phyloP scores from a whole-genome alignment of 23 tunicate genomes.

The Ascidia mentula region DNA sequence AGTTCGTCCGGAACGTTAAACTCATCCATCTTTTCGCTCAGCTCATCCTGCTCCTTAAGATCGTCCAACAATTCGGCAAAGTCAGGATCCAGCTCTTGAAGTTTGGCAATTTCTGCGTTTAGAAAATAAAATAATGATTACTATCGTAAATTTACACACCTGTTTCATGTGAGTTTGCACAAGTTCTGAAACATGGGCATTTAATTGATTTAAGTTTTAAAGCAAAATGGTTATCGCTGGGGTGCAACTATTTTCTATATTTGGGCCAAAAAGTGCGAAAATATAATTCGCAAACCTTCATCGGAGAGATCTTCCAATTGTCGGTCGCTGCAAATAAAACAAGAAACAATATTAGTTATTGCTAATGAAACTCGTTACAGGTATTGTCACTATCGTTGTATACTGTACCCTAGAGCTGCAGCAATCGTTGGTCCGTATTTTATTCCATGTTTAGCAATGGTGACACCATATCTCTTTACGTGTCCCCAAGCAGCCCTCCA shows the following conservation, averaged over 20 bases:
- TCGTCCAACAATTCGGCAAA: not conserved
- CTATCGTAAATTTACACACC: too few species aligned
- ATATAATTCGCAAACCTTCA: too few species aligned
- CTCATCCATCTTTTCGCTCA: slow-evolving; percentile 6
- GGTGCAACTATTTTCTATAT: too few species aligned
- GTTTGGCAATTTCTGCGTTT: not conserved
- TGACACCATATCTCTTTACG: not conserved
- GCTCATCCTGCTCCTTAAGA: not conserved
- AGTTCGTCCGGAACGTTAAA: too few species aligned
- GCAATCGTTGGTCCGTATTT: slow-evolving; percentile 2
- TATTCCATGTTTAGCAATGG: not conserved
- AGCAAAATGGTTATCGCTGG: too few species aligned
- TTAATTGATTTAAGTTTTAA: too few species aligned
- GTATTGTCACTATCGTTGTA: too few species aligned
- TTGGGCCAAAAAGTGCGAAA: too few species aligned
- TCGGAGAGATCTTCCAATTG: not conserved
- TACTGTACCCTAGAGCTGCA: not conserved
- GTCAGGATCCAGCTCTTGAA: not conserved
- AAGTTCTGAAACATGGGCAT: too few species aligned
- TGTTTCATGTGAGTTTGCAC: too few species aligned
- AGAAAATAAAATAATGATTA: too few species aligned
- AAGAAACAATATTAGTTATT: not conserved
- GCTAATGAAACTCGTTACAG: too few species aligned
- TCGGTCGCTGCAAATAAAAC: not conserved
- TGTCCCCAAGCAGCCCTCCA: not conserved